These are phyloP conservation scores for Pangasius djambal DNA, from an alignment of 2,797 vertebrate species.

Conservation along the genomic window DNA sequence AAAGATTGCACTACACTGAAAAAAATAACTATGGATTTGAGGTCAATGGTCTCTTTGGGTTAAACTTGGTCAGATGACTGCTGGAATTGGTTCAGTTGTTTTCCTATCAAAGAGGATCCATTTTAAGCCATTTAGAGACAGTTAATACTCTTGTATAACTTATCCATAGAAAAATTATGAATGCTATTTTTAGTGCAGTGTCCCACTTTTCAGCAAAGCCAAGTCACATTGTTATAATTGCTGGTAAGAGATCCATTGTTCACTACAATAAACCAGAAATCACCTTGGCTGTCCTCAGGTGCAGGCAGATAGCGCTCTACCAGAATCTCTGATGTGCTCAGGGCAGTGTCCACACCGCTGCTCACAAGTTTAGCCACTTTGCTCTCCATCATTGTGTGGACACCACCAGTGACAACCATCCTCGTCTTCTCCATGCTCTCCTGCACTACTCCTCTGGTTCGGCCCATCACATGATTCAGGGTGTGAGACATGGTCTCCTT, in stretches of 20 bases:
- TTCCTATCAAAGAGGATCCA: constrained; percentile 5
- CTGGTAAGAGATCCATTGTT: background rate
- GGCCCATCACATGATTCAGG: constrained; percentile 79
- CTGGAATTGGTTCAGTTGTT: constrained; percentile 9
- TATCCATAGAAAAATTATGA: background rate
- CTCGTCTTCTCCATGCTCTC: constrained; percentile 84
- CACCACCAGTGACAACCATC: constrained; percentile 79
- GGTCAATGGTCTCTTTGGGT: constrained; percentile 26
- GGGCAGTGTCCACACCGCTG: constrained; percentile 81
- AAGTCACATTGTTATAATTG: background rate
- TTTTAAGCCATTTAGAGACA: background rate
- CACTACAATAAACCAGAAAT: background rate
- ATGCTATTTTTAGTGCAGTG: background rate
- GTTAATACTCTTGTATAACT: constrained; percentile 23
- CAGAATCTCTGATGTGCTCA: constrained; percentile 84
- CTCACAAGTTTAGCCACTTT: constrained; percentile 79
- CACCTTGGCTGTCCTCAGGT: constrained; percentile 84
- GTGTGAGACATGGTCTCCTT: constrained; percentile 82
- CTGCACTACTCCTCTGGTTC: constrained; percentile 82
- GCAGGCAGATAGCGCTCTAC: constrained; percentile 90
- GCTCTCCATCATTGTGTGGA: constrained; percentile 85
- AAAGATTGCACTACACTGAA: background rate
- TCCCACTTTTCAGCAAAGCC: background rate
- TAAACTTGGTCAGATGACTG: constrained; percentile 6
- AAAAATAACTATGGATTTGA: background rate